phyloP scores from a whole-genome alignment of 2,797 vertebrate genomes.

The Fratercula arctica region DNA sequence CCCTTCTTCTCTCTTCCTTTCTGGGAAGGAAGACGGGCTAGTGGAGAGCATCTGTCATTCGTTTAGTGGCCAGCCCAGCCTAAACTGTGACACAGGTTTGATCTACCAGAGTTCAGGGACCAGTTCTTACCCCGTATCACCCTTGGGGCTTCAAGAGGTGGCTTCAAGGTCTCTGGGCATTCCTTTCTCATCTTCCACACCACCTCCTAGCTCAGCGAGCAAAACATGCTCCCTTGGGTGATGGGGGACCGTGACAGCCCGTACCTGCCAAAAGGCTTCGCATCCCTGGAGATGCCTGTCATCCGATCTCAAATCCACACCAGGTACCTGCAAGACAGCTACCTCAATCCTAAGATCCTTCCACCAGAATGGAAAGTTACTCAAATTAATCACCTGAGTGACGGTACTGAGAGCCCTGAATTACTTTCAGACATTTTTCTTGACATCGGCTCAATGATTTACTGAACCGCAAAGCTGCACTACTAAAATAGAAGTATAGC shows the following conservation, averaged over 20 bases:
- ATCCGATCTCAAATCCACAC: not conserved
- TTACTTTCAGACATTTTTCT: not conserved
- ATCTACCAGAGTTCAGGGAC: not conserved
- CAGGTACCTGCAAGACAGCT: not conserved
- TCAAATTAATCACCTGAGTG: not conserved
- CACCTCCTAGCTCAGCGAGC: not conserved
- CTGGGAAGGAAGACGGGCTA: not conserved
- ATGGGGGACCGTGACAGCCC: not conserved
- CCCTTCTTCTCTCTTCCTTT: not conserved
- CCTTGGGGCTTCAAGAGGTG: not conserved
- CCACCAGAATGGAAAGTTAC: not conserved
- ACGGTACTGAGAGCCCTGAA: not conserved
- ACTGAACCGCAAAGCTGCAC: not conserved
- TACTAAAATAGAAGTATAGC: not conserved
- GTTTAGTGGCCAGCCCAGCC: not conserved
- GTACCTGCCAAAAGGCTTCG: not conserved
- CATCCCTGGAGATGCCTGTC: too few species aligned
- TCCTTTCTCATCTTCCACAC: not conserved
- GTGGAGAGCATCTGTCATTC: not conserved
- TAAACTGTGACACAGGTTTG: not conserved
- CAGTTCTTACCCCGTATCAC: not conserved
- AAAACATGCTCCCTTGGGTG: not conserved
- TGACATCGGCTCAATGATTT: not conserved
- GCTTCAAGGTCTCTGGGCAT: not conserved
- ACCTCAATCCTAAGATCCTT: not conserved